These are phyloP conservation scores for Vanessa atalanta DNA, from an alignment of 1,140 invertebrate species.

Conservation along the genomic window DNA sequence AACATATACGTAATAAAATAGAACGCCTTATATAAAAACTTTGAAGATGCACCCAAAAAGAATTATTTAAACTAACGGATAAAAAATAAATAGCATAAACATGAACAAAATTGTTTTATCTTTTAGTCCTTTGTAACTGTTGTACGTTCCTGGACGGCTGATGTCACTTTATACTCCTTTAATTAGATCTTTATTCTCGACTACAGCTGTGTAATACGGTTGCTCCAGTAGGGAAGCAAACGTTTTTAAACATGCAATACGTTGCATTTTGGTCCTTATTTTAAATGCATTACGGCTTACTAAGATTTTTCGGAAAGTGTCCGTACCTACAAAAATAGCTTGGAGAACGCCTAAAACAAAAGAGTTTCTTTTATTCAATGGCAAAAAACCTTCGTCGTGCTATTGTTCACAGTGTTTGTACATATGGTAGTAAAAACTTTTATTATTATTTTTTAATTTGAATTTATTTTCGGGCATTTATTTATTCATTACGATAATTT, in stretches of 20 bases:
- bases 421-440: slow-evolving; percentile 13
- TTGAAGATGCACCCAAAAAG: neutral
- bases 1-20: too few relatives aligned
- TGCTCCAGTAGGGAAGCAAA: slow-evolving; percentile 18
- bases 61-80: neutral
- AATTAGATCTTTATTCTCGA: slow-evolving; percentile 37
- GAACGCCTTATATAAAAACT: too few relatives aligned
- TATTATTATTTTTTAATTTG: slow-evolving; percentile 9
- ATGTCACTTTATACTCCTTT: slow-evolving; percentile 36
- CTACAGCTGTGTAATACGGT: slow-evolving; percentile 39
- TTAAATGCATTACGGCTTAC: neutral
- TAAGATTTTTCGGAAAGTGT: neutral
- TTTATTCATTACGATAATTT: neutral
- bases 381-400: slow-evolving; percentile 28
- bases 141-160: slow-evolving; percentile 26
- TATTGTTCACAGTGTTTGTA: slow-evolving; percentile 35
- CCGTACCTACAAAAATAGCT: slow-evolving; percentile 36
- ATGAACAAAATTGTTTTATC: slow-evolving; percentile 1
- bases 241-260: neutral
- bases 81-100: slow-evolving; percentile 1
- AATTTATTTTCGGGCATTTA: neutral
- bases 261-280: slow-evolving; percentile 18
- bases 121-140: slow-evolving; percentile 30
- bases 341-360: slow-evolving; percentile 40
- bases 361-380: slow-evolving; percentile 40